These are phyloP conservation scores for Tetanocera ferruginea DNA, from an alignment of 2,888 invertebrate genomes.

Conservation along the genomic window DNA sequence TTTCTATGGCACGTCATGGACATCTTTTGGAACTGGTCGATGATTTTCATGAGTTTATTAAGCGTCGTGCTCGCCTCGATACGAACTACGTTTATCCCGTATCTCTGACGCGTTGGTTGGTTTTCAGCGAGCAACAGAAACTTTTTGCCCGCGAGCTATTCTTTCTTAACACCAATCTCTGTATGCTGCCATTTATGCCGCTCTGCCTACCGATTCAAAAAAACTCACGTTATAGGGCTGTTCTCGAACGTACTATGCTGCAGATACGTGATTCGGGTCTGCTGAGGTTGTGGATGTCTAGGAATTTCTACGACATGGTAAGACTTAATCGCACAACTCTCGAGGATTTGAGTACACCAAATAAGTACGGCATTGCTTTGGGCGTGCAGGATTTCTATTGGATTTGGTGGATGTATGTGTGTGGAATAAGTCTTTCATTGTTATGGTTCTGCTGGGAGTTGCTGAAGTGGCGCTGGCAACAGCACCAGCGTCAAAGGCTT, in stretches of 20 bases:
- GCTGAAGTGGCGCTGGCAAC: background rate
- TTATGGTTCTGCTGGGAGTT: background rate
- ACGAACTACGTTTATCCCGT: slow-evolving; percentile 48
- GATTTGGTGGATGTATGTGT: background rate
- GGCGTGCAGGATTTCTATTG: background rate
- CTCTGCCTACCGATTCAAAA: slow-evolving; percentile 22
- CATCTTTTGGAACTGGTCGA: slow-evolving; percentile 1
- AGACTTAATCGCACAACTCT: slow-evolving; percentile 15
- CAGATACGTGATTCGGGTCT: slow-evolving; percentile 36
- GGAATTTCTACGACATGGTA: slow-evolving; percentile 39
- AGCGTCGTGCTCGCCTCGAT: slow-evolving; percentile 47
- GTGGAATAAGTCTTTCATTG: background rate
- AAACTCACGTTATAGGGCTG: slow-evolving; percentile 40
- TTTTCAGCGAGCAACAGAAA: slow-evolving; percentile 51
- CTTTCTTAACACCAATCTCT: slow-evolving; percentile 48
- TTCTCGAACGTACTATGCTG: slow-evolving; percentile 34
- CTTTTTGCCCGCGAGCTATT: slow-evolving; percentile 45
- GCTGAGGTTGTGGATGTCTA: slow-evolving; percentile 8
- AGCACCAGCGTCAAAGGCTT: no score
- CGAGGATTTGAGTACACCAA: slow-evolving; percentile 9
- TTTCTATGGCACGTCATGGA: background rate
- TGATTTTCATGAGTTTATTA: slow-evolving; percentile 12
- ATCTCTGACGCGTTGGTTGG: slow-evolving; percentile 43
- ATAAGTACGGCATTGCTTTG: background rate
- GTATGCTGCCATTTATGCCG: slow-evolving; percentile 32